Base-by-base conservation (phyloP, 1,140 invertebrate genomes). In the Macrobrachium rosenbergii region DNA sequence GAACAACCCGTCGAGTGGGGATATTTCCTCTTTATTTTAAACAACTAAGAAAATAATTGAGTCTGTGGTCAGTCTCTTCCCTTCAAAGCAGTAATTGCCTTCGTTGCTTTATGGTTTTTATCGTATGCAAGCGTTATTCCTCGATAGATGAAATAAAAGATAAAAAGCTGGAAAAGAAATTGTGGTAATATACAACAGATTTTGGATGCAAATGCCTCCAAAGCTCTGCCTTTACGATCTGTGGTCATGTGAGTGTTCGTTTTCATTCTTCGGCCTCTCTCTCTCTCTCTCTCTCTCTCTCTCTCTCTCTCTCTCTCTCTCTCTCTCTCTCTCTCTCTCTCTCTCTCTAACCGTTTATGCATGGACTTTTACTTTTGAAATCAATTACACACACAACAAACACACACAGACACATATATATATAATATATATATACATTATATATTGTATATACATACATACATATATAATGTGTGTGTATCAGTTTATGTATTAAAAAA, bases 81-180 rank as follows among this genome's bases (percentile, higher is more conserved):
- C 3, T 52, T 2, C 0, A 52, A 52, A 52, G 52, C 52, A 8
- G 7, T 52, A 52, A 52, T 52, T 52, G 52, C 12, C 52, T 52
- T 52, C 52, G 52, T 52, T 52, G 2, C 52, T 52, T 52, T 52
- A 0, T 5, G 52, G 75, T 23, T 52, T 8, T 43, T 52, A 45
- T 11, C 19, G 7, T 52, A 21, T 37, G 23, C 60, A 23, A 28
- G 78, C 28, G 78, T 58, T n/a, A 64, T 58, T 58, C 21, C 62
- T 58, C 28, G 78, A 80, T 19, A 63, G 78, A 80, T 58, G 37
- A 58, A 80, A 59, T 21, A 59, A 77, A 58, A 78, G 52, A 78
- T 45, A 60, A 43, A 78, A 43, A 78, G 52, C 45, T 58, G 58
- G 77, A 60, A 0, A 43, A 45, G 60, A 10, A 37, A n/a, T 19